Conservation (phyloP, 2,888 invertebrate genomes). For the Amphipoea lucens region DNA sequence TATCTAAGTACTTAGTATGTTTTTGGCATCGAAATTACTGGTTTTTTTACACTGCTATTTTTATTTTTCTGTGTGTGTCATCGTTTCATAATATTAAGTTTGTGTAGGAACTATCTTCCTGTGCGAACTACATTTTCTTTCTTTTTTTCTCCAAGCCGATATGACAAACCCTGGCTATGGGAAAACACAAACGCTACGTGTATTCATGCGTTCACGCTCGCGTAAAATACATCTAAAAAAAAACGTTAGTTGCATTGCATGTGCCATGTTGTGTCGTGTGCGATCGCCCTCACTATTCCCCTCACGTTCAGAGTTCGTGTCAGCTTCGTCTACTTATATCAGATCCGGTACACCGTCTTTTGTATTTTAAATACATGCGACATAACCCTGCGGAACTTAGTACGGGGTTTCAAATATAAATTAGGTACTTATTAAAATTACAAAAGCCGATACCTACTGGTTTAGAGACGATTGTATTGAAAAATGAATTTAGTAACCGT, state of each 20-base stretch:
- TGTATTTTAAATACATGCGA: conserved; percentile 70
- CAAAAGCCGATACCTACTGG: conserved; percentile 12
- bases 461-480: conserved; percentile 20
- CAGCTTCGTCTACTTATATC: conserved; percentile 73
- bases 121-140: not conserved
- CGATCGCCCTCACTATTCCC: conserved; percentile 58
- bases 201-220: not conserved
- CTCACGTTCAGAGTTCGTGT: conserved; percentile 77
- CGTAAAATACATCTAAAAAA: conserved; percentile 23
- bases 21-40: not conserved
- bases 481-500: conserved; percentile 13
- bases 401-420: conserved; percentile 54
- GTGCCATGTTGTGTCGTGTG: conserved; percentile 45
- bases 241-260: conserved; percentile 10
- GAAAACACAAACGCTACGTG: not conserved
- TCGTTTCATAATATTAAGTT: not conserved
- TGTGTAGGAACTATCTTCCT: not conserved
- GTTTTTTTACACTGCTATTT: not conserved
- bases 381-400: conserved; percentile 67
- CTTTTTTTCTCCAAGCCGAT: not conserved
- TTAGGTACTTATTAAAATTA: conserved; percentile 47
- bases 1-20: not conserved
- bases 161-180: not conserved
- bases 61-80: not conserved
- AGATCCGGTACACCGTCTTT: conserved; percentile 77